Evolutionary conservation across 2,113 vertebrate genomes (phyloP), one percentile per base, ranked within the genome.

Genomic region (Vanacampus margaritifer): DNA sequence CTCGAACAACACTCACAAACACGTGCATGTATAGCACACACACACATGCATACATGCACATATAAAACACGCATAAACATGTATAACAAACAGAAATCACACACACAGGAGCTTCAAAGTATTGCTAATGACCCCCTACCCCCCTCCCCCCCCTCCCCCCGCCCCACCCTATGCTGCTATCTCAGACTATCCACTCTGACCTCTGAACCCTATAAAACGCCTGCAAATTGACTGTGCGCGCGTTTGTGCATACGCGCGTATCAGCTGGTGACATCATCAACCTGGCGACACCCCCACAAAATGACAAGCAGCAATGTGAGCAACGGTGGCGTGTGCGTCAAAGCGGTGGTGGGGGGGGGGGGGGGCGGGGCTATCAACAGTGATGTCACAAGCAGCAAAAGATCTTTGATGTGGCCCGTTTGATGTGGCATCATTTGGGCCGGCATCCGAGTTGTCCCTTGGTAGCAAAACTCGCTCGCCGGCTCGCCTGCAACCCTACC

Each of bases 401-500:
- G 65, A 32, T 2, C 87, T 89, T 88, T 90, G 84, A 91, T 90
- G 86, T 73, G 73, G 69, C 66, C 67, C 76, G 81, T 87, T 87
- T 90, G 88, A 90, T 87, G 87, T 87, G 75, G 73, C 73, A 83
- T 89, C 83, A 89, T 90, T 91, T 86, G 76, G 75, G 82, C 80
- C 83, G 86, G 86, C 89, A 90, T 89, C 86, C 82, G 74, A 90
- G 83, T 75, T 87, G 82, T 87, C 89, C 86, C 54, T 60, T 65
- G 85, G 84, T 80, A 81, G 72, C n/a, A 12, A 64, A 71, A 64
- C 13, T 60, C 67, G 56, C 68, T 68, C 65, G 67, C 83, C 67
- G 65, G 32, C 41, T 32, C 67, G 54, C 69, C 68, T 62, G 69
- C 13, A n/a, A n/a, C n/a, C n/a, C n/a, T n/a, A n/a, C 53, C 65